phyloP scores from a whole-genome alignment of 37 sponge, comb jelly and placozoan species.

The Beroe ovata region DNA sequence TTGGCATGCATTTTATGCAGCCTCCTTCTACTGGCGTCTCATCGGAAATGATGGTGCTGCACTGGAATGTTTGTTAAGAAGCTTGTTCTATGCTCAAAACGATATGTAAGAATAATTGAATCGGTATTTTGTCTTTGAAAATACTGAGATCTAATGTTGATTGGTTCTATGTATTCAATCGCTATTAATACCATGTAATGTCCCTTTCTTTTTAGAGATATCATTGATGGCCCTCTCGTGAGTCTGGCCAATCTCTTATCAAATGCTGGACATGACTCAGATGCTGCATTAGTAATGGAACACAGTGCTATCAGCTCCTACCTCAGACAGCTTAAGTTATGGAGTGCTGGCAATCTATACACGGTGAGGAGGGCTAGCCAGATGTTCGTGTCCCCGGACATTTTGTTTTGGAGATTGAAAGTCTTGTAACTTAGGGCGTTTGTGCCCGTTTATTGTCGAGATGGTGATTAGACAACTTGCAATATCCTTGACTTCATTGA shows the following conservation, averaged over 20 bases:
- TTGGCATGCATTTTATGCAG: constrained; percentile 43
- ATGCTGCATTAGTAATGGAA: constrained; percentile 57
- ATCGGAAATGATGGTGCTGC: constrained; percentile 50
- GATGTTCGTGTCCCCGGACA: too few species aligned
- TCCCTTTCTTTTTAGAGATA: background rate
- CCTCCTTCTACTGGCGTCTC: constrained; percentile 59
- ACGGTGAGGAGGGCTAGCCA: too few species aligned
- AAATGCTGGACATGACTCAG: constrained; percentile 47
- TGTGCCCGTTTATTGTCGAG: too few species aligned
- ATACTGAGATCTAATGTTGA: too few species aligned
- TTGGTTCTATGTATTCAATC: too few species aligned
- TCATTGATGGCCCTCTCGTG: constrained; percentile 5
- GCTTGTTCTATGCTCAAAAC: constrained; percentile 48
- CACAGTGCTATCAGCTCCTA: constrained; percentile 46
- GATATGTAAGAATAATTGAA: background rate
- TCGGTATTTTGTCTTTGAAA: too few species aligned
- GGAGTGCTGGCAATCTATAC: constrained; percentile 63
- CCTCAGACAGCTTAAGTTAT: constrained; percentile 39
- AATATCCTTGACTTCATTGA: too few species aligned
- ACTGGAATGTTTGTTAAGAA: background rate
- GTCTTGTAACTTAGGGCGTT: too few species aligned
- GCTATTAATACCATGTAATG: too few species aligned
- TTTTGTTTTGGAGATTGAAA: too few species aligned
- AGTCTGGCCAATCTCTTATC: constrained; percentile 43
- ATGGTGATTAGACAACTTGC: too few species aligned